Conservation (phyloP, 1,140 invertebrate genomes). For the Acyrthosiphon pisum region DNA sequence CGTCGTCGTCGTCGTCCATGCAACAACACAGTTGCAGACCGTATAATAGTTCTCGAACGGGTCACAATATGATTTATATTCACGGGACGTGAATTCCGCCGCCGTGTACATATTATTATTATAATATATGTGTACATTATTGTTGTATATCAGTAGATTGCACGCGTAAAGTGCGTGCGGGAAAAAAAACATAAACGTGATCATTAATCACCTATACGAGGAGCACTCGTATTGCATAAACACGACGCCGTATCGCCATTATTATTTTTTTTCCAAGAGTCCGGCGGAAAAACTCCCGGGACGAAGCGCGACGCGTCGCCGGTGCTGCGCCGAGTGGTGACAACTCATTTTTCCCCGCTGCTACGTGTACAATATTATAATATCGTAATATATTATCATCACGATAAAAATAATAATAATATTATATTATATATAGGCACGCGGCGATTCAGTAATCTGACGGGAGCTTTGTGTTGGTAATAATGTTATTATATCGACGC, state of each 20-base stretch:
- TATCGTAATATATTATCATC: not conserved
- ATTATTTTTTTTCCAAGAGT: not conserved
- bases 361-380: too few species aligned
- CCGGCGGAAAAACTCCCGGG: not conserved
- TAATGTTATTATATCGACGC: too few species aligned
- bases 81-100: conserved; percentile 17
- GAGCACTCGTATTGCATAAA: conserved; percentile 47
- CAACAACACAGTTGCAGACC: not conserved
- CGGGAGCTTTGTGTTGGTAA: not conserved
- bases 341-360: not conserved
- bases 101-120: not conserved
- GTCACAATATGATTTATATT: conserved; percentile 30
- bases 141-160: conserved; percentile 26
- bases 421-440: not conserved
- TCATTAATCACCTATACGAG: conserved; percentile 41
- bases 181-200: conserved; percentile 26
- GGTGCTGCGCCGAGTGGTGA: not conserved
- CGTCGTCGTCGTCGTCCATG: not conserved
- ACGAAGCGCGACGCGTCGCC: not conserved
- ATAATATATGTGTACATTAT: not conserved
- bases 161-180: conserved; percentile 18
- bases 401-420: not conserved
- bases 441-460: not conserved
- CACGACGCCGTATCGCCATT: conserved; percentile 38
- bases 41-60: not conserved